These are phyloP conservation scores for Catajapyx aquilonaris DNA, from an alignment of 1,140 invertebrate species.

Conservation along the genomic window DNA sequence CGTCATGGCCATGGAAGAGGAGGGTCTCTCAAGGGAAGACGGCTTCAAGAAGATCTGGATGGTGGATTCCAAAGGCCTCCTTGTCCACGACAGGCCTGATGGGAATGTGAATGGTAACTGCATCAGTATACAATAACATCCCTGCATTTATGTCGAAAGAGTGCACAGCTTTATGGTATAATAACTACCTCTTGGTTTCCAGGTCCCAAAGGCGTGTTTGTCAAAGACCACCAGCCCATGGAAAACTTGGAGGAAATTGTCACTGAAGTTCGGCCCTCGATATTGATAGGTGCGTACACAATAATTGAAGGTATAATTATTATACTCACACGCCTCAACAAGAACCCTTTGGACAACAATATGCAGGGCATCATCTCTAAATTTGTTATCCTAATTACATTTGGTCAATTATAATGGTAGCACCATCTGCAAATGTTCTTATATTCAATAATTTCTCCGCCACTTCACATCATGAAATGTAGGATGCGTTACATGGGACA, in stretches of 20 bases:
- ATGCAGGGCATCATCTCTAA: too few relatives aligned
- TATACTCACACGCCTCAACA: conserved; percentile 6
- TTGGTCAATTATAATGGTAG: too few relatives aligned
- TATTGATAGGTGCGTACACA: conserved; percentile 47
- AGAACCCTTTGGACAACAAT: conserved; percentile 3
- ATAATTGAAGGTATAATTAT: conserved; percentile 3
- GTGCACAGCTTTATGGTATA: neutral
- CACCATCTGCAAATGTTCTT: too few relatives aligned
- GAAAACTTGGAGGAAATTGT: conserved; percentile 58
- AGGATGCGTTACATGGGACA: too few relatives aligned
- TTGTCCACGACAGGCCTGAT: conserved; percentile 51
- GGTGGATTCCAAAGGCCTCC: conserved; percentile 48
- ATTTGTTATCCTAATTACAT: too few relatives aligned
- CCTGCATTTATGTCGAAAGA: neutral
- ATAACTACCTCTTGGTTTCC: conserved; percentile 4
- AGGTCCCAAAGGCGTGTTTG: conserved; percentile 57
- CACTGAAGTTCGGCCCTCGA: conserved; percentile 57
- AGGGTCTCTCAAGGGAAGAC: conserved; percentile 45
- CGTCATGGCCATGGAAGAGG: conserved; percentile 64
- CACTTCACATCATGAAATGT: too few relatives aligned
- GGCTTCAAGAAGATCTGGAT: conserved; percentile 51
- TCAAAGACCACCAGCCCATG: conserved; percentile 56
- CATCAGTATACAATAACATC: neutral
- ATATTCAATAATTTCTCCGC: too few relatives aligned
- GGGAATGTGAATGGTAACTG: conserved; percentile 17